Evolutionary conservation across 2,797 vertebrate genomes (phyloP), one percentile per base, ranked within the genome.

Genomic region (Xenopus petersii): DNA sequence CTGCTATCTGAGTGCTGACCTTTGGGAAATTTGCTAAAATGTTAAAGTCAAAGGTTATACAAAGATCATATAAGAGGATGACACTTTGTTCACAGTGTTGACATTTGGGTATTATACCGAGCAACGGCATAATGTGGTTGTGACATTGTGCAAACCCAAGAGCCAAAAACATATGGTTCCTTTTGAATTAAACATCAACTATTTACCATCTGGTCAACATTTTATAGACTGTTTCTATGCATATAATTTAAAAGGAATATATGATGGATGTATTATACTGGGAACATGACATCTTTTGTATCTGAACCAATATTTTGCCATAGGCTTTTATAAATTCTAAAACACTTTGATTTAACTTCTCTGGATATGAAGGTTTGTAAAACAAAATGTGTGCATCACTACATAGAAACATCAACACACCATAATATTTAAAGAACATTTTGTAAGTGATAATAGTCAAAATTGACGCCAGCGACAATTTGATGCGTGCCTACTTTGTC

Each of bases 61-160:
- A 75, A 75, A 75, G 61, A 48, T 75, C 61, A 70, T 70, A 65
- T 48, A 70, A 75, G 36, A 64, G 51, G 63, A 70, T 75, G 66
- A 64, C 63, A 42, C 55, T 36, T 60, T 75, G 56, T 70, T 26
- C 26, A 55, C 62, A 64, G 49, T 64, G 58, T 75, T 70, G 74
- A 75, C 74, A 75, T 75, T 58, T 75, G 67, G 60, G 67, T 42
- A 12, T 48, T 70, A 59, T 58, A 70, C 49, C 36, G 58, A 21
- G 51, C 46, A 75, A 36, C 51, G 42, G 17, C 17, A 69, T 69
- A 63, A 75, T 75, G 73, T 70, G 73, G 48, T 69, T 69, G 49
- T 51, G 49, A 51, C 49, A 51, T 13, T 51, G 49, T 51, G 49
- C 6, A 51, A 30, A 30, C 26, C 26, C 26, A 30, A 51, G 49